Percentiles rank a stretch among this genome's conserved stretches.
phyloP scores from a whole-genome alignment of 2,888 invertebrate genomes.

The Tetramorium bicarinatum region DNA sequence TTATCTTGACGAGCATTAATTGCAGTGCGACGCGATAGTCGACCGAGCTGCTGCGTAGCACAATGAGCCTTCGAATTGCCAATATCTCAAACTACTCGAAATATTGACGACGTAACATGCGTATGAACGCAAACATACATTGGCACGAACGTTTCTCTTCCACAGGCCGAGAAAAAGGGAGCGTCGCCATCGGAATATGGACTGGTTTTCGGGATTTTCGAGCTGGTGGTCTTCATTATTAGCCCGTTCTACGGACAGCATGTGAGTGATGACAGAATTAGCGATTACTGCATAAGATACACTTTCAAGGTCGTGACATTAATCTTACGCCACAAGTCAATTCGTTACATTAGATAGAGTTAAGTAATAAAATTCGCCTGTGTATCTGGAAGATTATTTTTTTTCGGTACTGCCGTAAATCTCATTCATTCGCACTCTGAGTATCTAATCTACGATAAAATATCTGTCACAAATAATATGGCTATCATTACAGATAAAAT shows the following conservation, averaged over 20 bases:
- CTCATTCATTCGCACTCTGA: not conserved
- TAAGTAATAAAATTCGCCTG: not conserved
- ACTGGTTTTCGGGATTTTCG: conserved; percentile 95
- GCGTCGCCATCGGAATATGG: conserved; percentile 94
- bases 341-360: not conserved
- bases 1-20: conserved; percentile 70
- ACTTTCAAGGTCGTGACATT: not conserved
- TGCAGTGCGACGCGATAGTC: conserved; percentile 59
- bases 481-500: not conserved
- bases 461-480: not conserved
- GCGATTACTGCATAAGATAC: not conserved
- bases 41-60: conserved; percentile 54
- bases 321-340: not conserved
- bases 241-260: conserved; percentile 94
- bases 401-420: not conserved
- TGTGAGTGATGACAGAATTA: conserved; percentile 84
- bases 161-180: conserved; percentile 93
- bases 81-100: conserved; percentile 14
- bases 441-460: not conserved
- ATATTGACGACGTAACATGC: not conserved
- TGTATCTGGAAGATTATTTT: not conserved
- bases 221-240: conserved; percentile 93
- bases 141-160: conserved; percentile 68
- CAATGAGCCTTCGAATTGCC: not conserved
- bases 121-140: not conserved